Percentiles rank a stretch among this genome's conserved stretches.
phyloP scores from a whole-genome alignment of 2,888 invertebrate genomes.

The Meloe dianella region DNA sequence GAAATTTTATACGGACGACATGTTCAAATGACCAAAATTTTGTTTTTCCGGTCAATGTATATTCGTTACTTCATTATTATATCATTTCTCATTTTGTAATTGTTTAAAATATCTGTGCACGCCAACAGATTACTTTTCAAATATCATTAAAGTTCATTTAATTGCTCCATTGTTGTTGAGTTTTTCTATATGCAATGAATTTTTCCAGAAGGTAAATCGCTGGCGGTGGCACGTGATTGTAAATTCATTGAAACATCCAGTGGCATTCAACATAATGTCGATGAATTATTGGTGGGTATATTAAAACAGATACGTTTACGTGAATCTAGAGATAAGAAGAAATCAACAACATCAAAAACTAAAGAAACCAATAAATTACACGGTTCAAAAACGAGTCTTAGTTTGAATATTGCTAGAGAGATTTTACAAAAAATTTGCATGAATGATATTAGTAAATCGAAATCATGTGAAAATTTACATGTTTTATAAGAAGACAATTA shows the following conservation, averaged over 20 bases:
- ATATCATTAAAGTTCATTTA: not conserved
- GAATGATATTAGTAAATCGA: slow-evolving; percentile 83
- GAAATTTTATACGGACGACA: not conserved
- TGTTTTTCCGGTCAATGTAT: not conserved
- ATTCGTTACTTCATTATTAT: too few species aligned
- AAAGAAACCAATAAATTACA: slow-evolving; percentile 66
- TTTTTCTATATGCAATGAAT: not conserved
- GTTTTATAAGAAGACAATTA: slow-evolving; percentile 66
- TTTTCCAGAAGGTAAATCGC: slow-evolving; percentile 83
- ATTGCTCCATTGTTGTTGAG: not conserved
- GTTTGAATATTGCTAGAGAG: slow-evolving; percentile 80
- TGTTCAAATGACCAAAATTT: too few species aligned
- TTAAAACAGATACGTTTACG: slow-evolving; percentile 87
- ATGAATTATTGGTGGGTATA: slow-evolving; percentile 92
- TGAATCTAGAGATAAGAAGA: slow-evolving; percentile 76
- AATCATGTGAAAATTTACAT: slow-evolving; percentile 86
- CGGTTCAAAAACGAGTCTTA: slow-evolving; percentile 81
- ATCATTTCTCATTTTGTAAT: too few species aligned
- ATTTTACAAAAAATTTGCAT: slow-evolving; percentile 85
- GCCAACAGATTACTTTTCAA: too few species aligned
- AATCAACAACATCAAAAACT: slow-evolving; percentile 49
- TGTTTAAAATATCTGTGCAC: too few species aligned
- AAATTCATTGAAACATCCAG: slow-evolving; percentile 97
- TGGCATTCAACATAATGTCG: slow-evolving; percentile 95
- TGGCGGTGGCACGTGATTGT: slow-evolving; percentile 86